Evolutionary conservation across 1,140 invertebrate species (phyloP).

Genomic region (Musca vetustissima): DNA sequence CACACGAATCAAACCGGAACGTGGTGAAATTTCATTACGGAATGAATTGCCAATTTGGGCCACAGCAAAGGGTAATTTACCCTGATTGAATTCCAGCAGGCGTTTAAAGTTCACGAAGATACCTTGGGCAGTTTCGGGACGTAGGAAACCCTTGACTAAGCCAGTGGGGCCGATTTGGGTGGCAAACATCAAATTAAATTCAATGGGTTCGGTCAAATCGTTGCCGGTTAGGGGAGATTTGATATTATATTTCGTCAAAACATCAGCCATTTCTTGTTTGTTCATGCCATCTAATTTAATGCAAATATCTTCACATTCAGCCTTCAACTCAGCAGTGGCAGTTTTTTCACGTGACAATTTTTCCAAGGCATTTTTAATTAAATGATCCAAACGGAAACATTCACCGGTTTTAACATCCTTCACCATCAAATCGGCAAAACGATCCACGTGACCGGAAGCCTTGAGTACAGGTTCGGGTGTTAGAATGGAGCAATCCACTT

Average conservation of each 20-base stretch:
- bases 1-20: constrained; percentile 94
- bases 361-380: constrained; percentile 96
- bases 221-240: constrained; percentile 94
- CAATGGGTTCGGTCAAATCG: constrained; percentile 90
- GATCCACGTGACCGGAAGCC: constrained; percentile 97
- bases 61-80: constrained; percentile 94
- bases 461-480: constrained; percentile 96
- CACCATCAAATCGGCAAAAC: constrained; percentile 99
- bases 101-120: constrained; percentile 97
- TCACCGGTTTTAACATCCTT: constrained; percentile 96
- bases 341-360: constrained; percentile 87
- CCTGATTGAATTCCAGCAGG: constrained; percentile 96
- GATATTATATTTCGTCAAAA: constrained; percentile 87
- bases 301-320: constrained; percentile 78
- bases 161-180: constrained; percentile 97
- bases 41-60: constrained; percentile 93
- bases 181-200: constrained; percentile 99
- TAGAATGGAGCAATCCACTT: constrained; percentile 96
- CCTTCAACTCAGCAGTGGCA: constrained; percentile 67
- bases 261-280: constrained; percentile 83
- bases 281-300: constrained; percentile 85
- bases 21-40: constrained; percentile 98
- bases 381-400: constrained; percentile 95
- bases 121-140: constrained; percentile 98
- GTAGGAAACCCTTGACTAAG: constrained; percentile 86